Evolutionary conservation across 1,140 invertebrate species (phyloP).

Genomic region (Drosophila guanche): DNA sequence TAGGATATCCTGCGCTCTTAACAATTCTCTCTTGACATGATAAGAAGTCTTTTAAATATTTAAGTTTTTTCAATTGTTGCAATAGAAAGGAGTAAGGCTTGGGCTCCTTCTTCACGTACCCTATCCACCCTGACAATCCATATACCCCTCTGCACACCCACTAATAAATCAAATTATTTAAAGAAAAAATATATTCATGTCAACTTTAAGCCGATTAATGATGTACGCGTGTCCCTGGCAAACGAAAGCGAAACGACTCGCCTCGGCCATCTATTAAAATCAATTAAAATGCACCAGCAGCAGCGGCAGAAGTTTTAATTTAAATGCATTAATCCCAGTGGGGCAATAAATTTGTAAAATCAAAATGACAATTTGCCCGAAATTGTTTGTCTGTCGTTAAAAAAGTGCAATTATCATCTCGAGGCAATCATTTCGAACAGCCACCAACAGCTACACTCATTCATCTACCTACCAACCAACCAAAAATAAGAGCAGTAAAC

Average conservation of each 20-base stretch:
- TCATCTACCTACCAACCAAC: no score
- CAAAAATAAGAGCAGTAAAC: slow-evolving; percentile 25
- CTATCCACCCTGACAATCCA: no score
- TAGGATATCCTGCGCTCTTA: no score
- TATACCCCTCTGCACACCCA: background rate
- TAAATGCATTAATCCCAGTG: slow-evolving; percentile 63
- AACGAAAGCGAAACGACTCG: slow-evolving; percentile 36
- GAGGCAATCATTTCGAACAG: slow-evolving; percentile 16
- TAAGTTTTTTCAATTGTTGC: no score
- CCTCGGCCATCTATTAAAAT: slow-evolving; percentile 62
- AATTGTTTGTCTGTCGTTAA: slow-evolving; percentile 40
- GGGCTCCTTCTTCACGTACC: no score
- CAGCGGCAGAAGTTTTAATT: slow-evolving; percentile 27
- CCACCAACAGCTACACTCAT: background rate
- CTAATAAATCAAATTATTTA: background rate
- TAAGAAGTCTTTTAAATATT: no score
- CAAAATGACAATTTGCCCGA: slow-evolving; percentile 43
- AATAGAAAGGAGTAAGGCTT: no score
- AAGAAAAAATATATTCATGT: slow-evolving; percentile 60
- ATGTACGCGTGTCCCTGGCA: slow-evolving; percentile 15
- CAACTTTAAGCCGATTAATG: slow-evolving; percentile 73
- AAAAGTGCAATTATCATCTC: slow-evolving; percentile 46
- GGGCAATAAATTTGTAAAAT: slow-evolving; percentile 63
- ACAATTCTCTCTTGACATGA: no score
- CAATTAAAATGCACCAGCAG: slow-evolving; percentile 52